Base-by-base conservation (phyloP, 2,113 vertebrate genomes). In the Mirounga angustirostris region DNA sequence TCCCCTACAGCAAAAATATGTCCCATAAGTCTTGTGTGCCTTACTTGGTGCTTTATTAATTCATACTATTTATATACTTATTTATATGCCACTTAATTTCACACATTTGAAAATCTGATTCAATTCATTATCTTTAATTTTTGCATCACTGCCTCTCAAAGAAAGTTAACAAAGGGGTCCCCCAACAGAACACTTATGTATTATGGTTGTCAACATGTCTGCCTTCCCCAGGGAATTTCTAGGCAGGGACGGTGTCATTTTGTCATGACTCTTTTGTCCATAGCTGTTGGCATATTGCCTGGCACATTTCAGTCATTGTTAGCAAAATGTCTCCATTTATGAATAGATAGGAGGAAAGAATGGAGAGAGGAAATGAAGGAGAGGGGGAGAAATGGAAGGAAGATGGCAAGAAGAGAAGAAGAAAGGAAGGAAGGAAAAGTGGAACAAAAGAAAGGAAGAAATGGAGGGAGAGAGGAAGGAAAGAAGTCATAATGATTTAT, bases 311-410 rank as follows among this genome's bases (percentile, higher is more conserved):
- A 78, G 11, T 74, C 22, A 89, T 22, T 30, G 26, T 56, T 74
- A 76, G 21, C 12, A 97, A 81, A 95, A 91, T 67, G 15, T 5
- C 81, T 30, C 81, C 54, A 74, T 89, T 91, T 94, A 54, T 91
- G 80, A n/a, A 71, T 89, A n/a, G 8, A 22, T 50, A 10, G 0
- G 4, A 90, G 13, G 33, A 67, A 69, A 59, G 7, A 79, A 86
- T 16, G 52, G 18, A 78, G 40, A 86, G 16, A 71, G 16, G 40
- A 50, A 59, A 69, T 58, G 19, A 33, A 4, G 13, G 12, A 69
- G 30, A 93, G 33, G 40, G 0, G 1, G 18, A 65, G 26, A 21
- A 54, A 54, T 16, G 54, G 22, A 28, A 22, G 30, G 46, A 71
- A 52, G 26, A 26, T 80, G 19, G 21, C 28, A 61, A n/a, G 89